A percentile compares a stretch with the other conserved stretches of the same genome.
These are phyloP conservation scores for Melanchra persicariae DNA, from an alignment of 2,888 invertebrate species.

Conservation along the genomic window DNA sequence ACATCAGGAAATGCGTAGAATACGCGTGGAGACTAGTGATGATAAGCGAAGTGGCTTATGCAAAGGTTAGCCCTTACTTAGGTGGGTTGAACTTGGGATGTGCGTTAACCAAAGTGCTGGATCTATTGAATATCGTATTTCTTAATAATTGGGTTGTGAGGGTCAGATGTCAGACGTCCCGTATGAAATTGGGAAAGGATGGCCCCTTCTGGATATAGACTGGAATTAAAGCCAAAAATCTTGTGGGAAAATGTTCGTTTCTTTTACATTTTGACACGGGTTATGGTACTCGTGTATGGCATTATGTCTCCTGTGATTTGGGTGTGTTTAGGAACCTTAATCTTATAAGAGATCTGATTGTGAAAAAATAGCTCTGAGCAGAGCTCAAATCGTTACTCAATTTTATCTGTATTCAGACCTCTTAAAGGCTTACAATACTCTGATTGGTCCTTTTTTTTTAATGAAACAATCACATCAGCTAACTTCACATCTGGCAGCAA, in stretches of 20 bases:
- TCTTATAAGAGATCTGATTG: not conserved
- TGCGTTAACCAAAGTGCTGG: constrained; percentile 11
- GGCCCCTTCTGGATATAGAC: not conserved
- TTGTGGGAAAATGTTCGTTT: not conserved
- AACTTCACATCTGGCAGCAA: not conserved
- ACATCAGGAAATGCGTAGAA: constrained; percentile 36
- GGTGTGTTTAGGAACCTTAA: constrained; percentile 2
- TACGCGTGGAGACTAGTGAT: constrained; percentile 17
- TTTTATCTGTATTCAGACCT: not conserved
- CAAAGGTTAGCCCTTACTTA: constrained; percentile 8
- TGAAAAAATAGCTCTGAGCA: not conserved
- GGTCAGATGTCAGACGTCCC: constrained; percentile 9
- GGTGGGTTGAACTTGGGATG: not conserved
- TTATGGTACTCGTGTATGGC: not conserved
- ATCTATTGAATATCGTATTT: constrained; percentile 3
- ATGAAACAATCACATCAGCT: not conserved
- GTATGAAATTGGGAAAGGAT: constrained; percentile 7
- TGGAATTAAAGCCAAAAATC: constrained; percentile 4
- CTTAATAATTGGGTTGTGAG: constrained; percentile 9
- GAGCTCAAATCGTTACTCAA: not conserved
- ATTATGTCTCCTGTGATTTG: not conserved
- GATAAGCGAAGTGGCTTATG: constrained; percentile 23
- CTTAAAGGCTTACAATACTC: not conserved
- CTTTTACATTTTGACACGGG: constrained; percentile 32
- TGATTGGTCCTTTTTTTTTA: not conserved